Base-by-base conservation (phyloP, 2,888 invertebrate species). In the Thymelicus acteon region DNA sequence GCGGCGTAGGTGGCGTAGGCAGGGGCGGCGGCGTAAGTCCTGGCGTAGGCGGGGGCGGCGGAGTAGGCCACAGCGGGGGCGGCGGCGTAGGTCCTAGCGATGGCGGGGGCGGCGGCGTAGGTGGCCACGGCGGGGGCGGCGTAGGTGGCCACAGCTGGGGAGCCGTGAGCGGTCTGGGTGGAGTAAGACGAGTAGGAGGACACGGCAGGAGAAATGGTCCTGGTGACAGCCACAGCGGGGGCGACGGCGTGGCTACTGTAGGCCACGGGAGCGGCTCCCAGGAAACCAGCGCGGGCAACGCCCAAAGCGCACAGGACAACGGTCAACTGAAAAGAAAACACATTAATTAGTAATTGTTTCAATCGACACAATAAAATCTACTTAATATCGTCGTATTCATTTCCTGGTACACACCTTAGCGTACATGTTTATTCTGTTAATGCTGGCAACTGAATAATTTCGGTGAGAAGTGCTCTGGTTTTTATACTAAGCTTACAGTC, bases 221-320 rank as follows among this genome's bases (percentile, higher is more conserved):
- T 86, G 72, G 88, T 85, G 63, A 91, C 82, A 52, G 92, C 85
- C 58, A 83, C 78, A 39, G 89, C 88, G 62, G 90, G 89, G n/a
- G 88, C 87, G 75, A 82, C 73, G 61, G 84, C 85, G 75, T 85
- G 94, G 85, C 80, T 89, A 85, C 87, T 94, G 88, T 89, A 95
- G 77, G 90, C 90, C 77, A 92, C 80, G 24, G 92, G 92, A 74
- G 90, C 93, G 61, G 89, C 90, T 71, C 89, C 92, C 68, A 87
- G 82, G 71, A 95, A 84, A 74, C 94, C 94, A 76, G 95, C 95
- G 81, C 89, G 94, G 84, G 93, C 95, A 63, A 94, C 88, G 77
- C 95, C 95, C 90, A 96, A 86, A 78, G 94, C 89, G 84, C 95
- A 94, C 81, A 94, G 94, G 79, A 96, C 89, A 75, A 95, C 87